Conservation (phyloP, 2,888 invertebrate genomes). For the Napeogenes inachia region DNA sequence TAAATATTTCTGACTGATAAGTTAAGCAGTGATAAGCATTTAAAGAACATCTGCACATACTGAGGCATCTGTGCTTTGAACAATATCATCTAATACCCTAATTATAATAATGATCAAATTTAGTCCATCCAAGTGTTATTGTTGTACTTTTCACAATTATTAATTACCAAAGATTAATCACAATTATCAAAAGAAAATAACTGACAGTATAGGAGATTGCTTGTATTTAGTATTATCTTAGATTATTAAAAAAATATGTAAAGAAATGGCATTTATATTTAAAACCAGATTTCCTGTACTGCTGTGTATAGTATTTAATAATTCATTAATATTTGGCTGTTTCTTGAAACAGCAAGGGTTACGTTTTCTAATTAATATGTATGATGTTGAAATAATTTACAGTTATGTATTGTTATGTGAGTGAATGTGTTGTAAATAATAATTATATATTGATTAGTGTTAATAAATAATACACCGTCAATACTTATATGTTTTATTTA, state of each 20-base stretch:
- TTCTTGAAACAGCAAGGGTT: constrained; percentile 1
- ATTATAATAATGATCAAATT: too few relatives aligned
- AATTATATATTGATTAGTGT: constrained; percentile 64
- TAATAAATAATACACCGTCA: constrained; percentile 63
- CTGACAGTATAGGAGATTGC: too few relatives aligned
- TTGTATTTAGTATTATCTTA: neutral
- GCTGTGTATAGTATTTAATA: neutral
- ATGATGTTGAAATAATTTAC: constrained; percentile 14
- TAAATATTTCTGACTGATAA: neutral
- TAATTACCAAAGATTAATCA: too few relatives aligned
- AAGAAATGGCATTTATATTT: neutral
- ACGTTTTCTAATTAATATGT: constrained; percentile 4
- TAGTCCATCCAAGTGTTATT: too few relatives aligned
- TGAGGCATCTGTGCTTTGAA: too few relatives aligned
- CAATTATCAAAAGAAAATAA: too few relatives aligned
- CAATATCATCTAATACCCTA: too few relatives aligned
- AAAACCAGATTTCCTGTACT: neutral
- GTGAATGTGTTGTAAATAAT: constrained; percentile 32
- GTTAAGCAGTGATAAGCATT: neutral
- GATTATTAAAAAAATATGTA: neutral
- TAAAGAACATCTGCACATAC: neutral
- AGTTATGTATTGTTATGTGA: constrained; percentile 25
- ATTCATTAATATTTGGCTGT: neutral
- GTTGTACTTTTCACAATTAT: too few relatives aligned
- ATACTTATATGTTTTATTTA: constrained; percentile 40